Evolutionary conservation across 2,888 invertebrate genomes (phyloP).

Genomic region (Acrocyrtus sp.): DNA sequence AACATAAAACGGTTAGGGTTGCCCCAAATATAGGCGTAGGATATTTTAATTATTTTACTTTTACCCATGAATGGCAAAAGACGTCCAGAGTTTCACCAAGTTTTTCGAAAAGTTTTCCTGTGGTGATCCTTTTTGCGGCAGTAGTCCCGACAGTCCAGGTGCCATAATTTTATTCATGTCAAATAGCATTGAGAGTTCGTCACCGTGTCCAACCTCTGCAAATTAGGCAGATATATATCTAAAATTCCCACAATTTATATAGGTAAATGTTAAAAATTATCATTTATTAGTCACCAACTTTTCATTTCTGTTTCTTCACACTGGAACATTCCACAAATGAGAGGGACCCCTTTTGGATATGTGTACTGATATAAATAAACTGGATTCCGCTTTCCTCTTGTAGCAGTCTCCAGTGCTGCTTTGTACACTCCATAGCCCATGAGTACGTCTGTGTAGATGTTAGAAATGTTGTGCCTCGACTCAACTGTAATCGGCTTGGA

Average conservation of each 20-base stretch:
- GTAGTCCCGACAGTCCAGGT: neutral
- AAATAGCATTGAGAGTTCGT: neutral
- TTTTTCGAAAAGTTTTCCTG: neutral
- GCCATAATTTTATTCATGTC: neutral
- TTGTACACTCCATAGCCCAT: neutral
- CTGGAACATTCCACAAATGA: neutral
- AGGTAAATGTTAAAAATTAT: neutral
- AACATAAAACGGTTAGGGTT: neutral
- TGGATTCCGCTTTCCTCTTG: neutral
- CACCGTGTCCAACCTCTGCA: neutral
- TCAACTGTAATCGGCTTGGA: neutral
- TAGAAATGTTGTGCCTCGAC: neutral
- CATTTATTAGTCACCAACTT: no score
- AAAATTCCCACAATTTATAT: neutral
- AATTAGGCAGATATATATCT: constrained; percentile 1
- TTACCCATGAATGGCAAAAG: constrained; percentile 12
- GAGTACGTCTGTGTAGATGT: neutral
- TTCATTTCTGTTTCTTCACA: neutral
- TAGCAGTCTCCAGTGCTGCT: neutral
- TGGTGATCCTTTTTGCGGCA: neutral
- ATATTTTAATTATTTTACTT: neutral
- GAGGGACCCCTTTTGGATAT: neutral
- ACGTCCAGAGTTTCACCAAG: constrained; percentile 1
- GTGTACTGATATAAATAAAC: constrained; percentile 3
- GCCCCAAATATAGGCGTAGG: neutral